Conservation (phyloP, 2,113 vertebrate genomes). For the Ctenomys sociabilis region DNA sequence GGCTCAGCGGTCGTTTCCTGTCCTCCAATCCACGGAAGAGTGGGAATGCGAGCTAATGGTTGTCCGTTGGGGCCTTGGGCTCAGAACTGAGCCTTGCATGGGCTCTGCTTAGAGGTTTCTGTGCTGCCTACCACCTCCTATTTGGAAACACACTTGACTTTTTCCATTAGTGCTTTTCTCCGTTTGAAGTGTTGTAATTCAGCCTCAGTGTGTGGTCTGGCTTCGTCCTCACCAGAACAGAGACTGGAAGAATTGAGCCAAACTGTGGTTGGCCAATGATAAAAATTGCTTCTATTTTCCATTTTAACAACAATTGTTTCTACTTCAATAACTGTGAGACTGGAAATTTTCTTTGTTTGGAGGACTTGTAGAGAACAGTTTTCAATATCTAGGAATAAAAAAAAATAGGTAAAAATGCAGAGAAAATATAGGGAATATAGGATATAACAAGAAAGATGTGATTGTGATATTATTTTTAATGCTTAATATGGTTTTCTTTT, state of each 20-base stretch:
- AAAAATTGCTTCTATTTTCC: conserved; percentile 83
- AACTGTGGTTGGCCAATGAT: conserved; percentile 86
- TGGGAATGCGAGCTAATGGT: background rate
- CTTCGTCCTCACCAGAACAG: conserved; percentile 80
- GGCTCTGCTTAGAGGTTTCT: conserved; percentile 30
- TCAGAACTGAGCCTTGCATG: background rate
- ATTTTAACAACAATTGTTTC: conserved; percentile 86
- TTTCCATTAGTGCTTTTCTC: conserved; percentile 73
- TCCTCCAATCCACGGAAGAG: background rate
- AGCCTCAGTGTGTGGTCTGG: conserved; percentile 87
- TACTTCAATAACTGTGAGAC: conserved; percentile 79
- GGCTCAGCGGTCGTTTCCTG: conserved; percentile 33
- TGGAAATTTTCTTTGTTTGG: conserved; percentile 65
- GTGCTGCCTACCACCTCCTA: conserved; percentile 69
- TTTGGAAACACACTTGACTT: conserved; percentile 81
- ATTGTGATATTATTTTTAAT: background rate
- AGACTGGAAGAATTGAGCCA: conserved; percentile 84
- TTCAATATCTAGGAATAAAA: conserved; percentile 14
- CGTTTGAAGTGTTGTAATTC: conserved; percentile 81
- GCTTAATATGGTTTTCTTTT: background rate
- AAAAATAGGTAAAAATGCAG: conserved; percentile 26
- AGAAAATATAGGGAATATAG: background rate
- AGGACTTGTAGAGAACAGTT: background rate
- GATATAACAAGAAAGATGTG: conserved; percentile 20
- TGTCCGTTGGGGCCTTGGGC: background rate